Evolutionary conservation across 1,140 invertebrate genomes (phyloP).

Genomic region (Palaemon carinicauda): DNA sequence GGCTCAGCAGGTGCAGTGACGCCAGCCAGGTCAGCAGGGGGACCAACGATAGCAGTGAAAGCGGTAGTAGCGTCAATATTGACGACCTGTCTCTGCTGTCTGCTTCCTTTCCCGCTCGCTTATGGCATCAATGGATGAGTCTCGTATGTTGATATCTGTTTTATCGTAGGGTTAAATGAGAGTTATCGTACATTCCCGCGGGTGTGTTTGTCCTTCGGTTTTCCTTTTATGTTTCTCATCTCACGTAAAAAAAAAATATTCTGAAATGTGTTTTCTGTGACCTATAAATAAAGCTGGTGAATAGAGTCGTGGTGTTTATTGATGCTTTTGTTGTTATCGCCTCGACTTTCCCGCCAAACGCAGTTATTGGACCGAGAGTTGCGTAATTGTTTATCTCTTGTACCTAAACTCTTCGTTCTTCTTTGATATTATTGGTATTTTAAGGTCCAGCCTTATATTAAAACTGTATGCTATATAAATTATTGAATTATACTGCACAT

Average conservation of each 20-base stretch:
- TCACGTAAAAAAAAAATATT: too few relatives aligned
- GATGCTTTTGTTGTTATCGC: not conserved
- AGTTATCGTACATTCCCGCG: not conserved
- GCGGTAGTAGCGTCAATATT: constrained; percentile 45
- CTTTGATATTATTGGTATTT: too few relatives aligned
- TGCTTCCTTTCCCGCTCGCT: constrained; percentile 33
- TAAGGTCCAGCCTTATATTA: too few relatives aligned
- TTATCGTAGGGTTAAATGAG: not conserved
- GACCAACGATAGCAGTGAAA: constrained; percentile 29
- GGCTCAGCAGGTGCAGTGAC: constrained; percentile 1
- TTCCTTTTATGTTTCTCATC: not conserved
- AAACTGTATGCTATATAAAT: too few relatives aligned
- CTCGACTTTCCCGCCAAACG: not conserved
- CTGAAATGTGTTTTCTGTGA: too few relatives aligned
- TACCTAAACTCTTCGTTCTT: too few relatives aligned
- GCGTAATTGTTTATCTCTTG: too few relatives aligned
- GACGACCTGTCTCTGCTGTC: constrained; percentile 37
- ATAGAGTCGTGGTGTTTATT: too few relatives aligned
- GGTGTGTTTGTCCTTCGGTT: not conserved
- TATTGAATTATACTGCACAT: too few relatives aligned
- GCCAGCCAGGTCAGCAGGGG: constrained; percentile 9
- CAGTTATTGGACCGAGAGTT: not conserved
- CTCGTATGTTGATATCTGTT: constrained; percentile 17
- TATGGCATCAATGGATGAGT: constrained; percentile 48
- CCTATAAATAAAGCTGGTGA: too few relatives aligned